Evolutionary conservation across 2,888 invertebrate genomes (phyloP).

Genomic region (Microplitis manilae): DNA sequence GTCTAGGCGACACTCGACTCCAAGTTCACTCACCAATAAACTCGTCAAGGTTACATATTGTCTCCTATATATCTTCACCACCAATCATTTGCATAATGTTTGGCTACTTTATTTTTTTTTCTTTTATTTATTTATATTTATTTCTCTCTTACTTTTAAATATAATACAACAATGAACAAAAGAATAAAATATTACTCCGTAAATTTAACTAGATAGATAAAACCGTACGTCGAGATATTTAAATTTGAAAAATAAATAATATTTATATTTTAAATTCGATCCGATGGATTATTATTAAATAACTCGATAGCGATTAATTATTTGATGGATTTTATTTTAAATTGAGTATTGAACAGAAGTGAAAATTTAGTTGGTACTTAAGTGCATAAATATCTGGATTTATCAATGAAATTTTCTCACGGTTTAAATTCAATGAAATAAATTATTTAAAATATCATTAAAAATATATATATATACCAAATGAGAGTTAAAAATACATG

Average conservation of each 20-base stretch:
- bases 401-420: constrained; percentile 1
- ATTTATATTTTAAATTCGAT: no score
- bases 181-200: not conserved
- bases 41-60: constrained; percentile 43
- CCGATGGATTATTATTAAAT: not conserved
- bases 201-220: not conserved
- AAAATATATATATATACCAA: not conserved
- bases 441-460: not conserved
- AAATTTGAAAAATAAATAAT: no score
- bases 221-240: no score
- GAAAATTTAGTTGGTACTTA: not conserved
- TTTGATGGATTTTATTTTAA: not conserved
- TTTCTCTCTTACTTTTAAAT: not conserved
- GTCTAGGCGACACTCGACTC: constrained; percentile 39
- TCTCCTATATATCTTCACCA: constrained; percentile 20
- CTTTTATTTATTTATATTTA: constrained; percentile 1
- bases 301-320: not conserved
- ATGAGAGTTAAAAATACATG: not conserved
- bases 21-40: constrained; percentile 46
- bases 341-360: not conserved
- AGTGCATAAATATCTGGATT: not conserved
- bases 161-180: not conserved
- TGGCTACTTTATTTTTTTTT: not conserved
- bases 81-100: not conserved
- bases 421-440: not conserved